Evolutionary conservation across 2,113 vertebrate genomes (phyloP), one percentile per base, ranked within the genome.

Genomic region (Andinoacara biseriatus): DNA sequence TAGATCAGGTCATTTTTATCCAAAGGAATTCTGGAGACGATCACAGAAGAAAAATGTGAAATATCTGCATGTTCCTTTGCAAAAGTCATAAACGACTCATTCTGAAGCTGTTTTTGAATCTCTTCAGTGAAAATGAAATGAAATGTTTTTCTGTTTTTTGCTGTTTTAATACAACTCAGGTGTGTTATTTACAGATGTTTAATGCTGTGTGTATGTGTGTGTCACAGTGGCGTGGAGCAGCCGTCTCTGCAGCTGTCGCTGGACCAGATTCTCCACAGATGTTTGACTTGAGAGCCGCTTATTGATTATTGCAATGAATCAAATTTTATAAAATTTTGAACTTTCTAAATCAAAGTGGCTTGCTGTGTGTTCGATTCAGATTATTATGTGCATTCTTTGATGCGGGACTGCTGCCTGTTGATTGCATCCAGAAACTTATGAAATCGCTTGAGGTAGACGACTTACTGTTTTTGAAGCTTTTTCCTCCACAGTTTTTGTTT

Each of bases 201-300:
- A 69, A 59, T 33, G 10, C 10, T 82, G 4, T 60, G 15, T 83
- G 33, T 17, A 1, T 78, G 33, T 84, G 72, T 91, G 76, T 91
- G 63, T 86, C 26, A 31, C 87, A 95, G 94, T 31, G 92, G 90
- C 2, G 94, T 95, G 81, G 88, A 93, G 88, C 69, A 94, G 77
- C 89, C 93, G 3, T 84, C 75, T 40, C 78, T 93, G 52, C 85
- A 87, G 87, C 92, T 95, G 15, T 94, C 93, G 22, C 14, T 95
- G 85, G 90, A 90, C 74, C 94, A 94, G 84, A 63, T 58, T 3
- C 7, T 43, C 52, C 26, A 56, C 22, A 80, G 75, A 74, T 81
- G 63, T 62, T 17, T 35, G 43, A 86, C 13, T 10, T 89, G 87
- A 89, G 62, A 38, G 26, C 1, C 3, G 52, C 54, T 18, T 14